Conservation (phyloP, 2,797 vertebrate species). For the Peromyscus attwateri region DNA sequence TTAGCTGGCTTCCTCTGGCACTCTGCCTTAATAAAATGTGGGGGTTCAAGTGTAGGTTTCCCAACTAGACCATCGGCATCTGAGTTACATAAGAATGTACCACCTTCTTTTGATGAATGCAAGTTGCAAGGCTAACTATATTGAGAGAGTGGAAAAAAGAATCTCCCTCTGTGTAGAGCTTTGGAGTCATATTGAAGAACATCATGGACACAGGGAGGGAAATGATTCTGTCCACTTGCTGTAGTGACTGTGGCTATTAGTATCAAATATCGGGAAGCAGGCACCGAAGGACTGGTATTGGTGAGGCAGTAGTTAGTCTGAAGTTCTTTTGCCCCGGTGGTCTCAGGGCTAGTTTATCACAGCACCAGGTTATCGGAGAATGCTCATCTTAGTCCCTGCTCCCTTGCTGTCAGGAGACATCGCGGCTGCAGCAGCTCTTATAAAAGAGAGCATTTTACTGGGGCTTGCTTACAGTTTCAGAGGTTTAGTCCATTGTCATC, state of each 20-base stretch:
- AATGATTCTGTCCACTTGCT: neutral
- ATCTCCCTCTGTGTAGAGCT: neutral
- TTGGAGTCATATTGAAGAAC: neutral
- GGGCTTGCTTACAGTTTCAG: neutral
- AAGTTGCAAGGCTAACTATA: neutral
- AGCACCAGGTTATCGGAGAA: neutral
- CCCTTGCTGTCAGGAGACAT: neutral
- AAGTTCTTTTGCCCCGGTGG: constrained; percentile 36
- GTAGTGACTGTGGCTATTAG: neutral
- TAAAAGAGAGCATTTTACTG: neutral
- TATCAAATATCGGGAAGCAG: neutral
- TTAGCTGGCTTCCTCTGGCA: neutral
- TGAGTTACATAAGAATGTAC: neutral
- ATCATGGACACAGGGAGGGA: neutral
- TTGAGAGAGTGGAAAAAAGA: neutral
- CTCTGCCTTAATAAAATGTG: neutral
- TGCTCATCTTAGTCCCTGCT: neutral
- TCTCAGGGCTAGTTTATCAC: neutral
- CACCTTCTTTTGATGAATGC: constrained; percentile 5
- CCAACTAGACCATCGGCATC: neutral
- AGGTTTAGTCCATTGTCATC: neutral
- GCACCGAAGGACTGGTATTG: neutral
- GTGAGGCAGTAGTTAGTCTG: neutral
- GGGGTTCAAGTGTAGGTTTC: neutral
- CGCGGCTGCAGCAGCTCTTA: neutral